Evolutionary conservation across 2,888 invertebrate species (phyloP).

Genomic region (Chirona hameri): DNA sequence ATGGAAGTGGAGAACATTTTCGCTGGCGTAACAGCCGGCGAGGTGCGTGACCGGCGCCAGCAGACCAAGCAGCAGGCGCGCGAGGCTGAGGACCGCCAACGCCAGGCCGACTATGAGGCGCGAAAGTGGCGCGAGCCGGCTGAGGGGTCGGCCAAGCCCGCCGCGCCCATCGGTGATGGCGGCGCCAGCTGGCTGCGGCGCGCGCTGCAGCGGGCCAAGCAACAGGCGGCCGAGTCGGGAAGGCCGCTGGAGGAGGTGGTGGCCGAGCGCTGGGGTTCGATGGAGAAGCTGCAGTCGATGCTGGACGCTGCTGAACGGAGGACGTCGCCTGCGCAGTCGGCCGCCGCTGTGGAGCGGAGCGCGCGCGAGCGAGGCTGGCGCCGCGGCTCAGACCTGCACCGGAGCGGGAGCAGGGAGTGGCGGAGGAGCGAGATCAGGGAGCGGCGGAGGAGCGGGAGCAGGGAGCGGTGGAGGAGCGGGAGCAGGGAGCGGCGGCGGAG

Average conservation of each 20-base stretch:
- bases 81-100: neutral
- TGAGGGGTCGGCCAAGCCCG: conserved; percentile 38
- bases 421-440: neutral
- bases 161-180: conserved; percentile 53
- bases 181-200: conserved; percentile 54
- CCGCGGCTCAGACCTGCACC: neutral
- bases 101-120: neutral
- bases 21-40: neutral
- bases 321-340: neutral
- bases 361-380: neutral
- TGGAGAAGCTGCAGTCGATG: conserved; percentile 52
- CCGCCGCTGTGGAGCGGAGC: conserved; percentile 50
- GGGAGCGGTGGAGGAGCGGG: conserved; percentile 9
- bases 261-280: conserved; percentile 58
- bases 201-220: conserved; percentile 54
- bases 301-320: conserved; percentile 52
- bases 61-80: conserved; percentile 5
- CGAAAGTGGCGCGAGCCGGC: neutral
- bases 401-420: neutral
- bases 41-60: neutral
- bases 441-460: neutral
- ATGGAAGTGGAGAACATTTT: neutral
- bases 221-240: conserved; percentile 55
- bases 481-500: conserved; percentile 24
- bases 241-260: conserved; percentile 56